phyloP scores from a whole-genome alignment of 2,113 vertebrate genomes.

The Mirza zaza region DNA sequence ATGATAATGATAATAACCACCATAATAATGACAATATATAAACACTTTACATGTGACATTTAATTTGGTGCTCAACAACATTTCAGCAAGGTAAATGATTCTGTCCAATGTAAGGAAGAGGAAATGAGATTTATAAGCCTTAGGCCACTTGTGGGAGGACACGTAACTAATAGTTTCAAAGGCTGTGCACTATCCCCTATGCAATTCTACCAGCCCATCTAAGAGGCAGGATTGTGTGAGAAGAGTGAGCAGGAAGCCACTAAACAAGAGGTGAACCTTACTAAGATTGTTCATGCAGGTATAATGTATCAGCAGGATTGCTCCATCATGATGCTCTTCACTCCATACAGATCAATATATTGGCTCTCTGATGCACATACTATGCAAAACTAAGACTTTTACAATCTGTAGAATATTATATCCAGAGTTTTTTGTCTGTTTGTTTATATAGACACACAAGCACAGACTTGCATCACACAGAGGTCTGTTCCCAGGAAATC shows the following conservation, averaged over 20 bases:
- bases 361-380: background rate
- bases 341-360: background rate
- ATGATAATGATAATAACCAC: background rate
- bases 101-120: background rate
- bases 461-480: background rate
- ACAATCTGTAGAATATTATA: background rate
- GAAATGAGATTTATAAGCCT: background rate
- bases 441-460: background rate
- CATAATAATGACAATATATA: background rate
- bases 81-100: background rate
- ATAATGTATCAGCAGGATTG: accelerated
- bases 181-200: accelerated
- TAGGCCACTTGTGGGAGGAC: background rate
- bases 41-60: background rate
- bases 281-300: background rate
- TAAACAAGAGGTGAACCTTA: background rate
- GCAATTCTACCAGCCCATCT: background rate
- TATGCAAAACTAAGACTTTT: background rate
- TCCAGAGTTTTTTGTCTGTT: background rate
- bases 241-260: background rate
- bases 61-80: background rate
- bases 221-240: background rate
- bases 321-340: background rate
- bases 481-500: background rate
- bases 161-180: background rate